Percentiles rank a stretch among this genome's conserved stretches.
Conservation (phyloP, 2,888 invertebrate species). For the Tetanocera ferruginea region DNA sequence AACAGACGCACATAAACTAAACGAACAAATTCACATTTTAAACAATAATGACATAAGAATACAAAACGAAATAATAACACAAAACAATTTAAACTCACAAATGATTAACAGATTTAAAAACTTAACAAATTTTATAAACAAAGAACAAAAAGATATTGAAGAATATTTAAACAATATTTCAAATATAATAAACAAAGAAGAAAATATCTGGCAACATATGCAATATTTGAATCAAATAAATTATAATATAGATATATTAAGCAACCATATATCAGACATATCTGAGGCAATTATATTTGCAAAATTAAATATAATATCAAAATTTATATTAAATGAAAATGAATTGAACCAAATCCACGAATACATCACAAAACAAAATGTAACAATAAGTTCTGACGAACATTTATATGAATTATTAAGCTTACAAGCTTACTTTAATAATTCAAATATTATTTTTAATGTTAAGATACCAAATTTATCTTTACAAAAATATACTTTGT, state of each 20-base stretch:
- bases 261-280: conserved; percentile 37
- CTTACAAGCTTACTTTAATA: conserved; percentile 42
- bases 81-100: not conserved
- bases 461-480: conserved; percentile 41
- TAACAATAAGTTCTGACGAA: conserved; percentile 41
- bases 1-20: not conserved
- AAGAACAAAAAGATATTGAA: conserved; percentile 41
- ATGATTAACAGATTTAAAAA: conserved; percentile 45
- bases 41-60: too few relatives aligned
- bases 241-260: conserved; percentile 43
- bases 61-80: too few relatives aligned
- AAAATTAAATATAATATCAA: conserved; percentile 45
- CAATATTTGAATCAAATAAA: conserved; percentile 40
- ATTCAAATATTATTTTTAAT: conserved; percentile 46
- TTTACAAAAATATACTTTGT: conserved; percentile 29
- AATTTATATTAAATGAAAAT: conserved; percentile 41
- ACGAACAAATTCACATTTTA: not conserved
- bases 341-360: conserved; percentile 41
- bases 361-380: conserved; percentile 30
- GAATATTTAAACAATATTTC: not conserved
- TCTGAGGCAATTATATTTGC: conserved; percentile 44
- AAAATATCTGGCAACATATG: conserved; percentile 30
- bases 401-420: conserved; percentile 45
- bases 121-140: conserved; percentile 45
- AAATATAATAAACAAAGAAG: not conserved